phyloP scores from a whole-genome alignment of 2,797 vertebrate genomes.

The Enteromius viviparus region DNA sequence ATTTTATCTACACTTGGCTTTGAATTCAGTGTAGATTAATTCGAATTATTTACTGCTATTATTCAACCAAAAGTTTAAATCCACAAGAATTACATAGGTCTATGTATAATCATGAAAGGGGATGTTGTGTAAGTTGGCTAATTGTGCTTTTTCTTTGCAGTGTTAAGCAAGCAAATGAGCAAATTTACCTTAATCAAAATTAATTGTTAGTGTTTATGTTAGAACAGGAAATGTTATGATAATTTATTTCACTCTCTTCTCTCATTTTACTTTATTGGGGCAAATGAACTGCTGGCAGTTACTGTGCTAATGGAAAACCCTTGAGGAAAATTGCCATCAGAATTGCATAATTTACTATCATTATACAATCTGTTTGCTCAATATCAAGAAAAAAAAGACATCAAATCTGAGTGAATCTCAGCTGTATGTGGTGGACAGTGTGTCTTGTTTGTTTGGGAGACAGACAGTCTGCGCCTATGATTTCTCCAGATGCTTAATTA shows the following conservation, averaged over 20 bases:
- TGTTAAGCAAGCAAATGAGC: constrained; percentile 60
- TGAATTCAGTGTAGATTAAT: background rate
- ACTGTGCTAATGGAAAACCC: constrained; percentile 43
- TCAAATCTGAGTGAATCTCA: background rate
- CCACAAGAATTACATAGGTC: too few species aligned
- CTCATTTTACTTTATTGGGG: constrained; percentile 43
- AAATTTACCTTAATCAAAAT: constrained; percentile 55
- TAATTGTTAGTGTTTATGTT: constrained; percentile 55
- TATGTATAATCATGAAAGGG: background rate
- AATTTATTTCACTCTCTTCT: constrained; percentile 50
- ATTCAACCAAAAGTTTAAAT: background rate
- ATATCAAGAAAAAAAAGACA: background rate
- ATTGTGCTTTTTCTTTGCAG: constrained; percentile 46
- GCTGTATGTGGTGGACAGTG: background rate
- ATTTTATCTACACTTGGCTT: background rate
- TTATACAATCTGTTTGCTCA: constrained; percentile 8
- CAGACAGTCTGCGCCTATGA: background rate
- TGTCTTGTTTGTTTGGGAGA: constrained; percentile 7
- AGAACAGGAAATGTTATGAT: constrained; percentile 58
- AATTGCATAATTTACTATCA: constrained; percentile 24
- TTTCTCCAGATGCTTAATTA: constrained; percentile 5
- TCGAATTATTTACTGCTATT: background rate
- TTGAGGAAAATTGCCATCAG: constrained; percentile 23
- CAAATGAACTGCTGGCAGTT: constrained; percentile 55
- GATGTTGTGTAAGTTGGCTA: background rate